Evolutionary conservation across 2,113 vertebrate genomes (phyloP).

Genomic region (Oncorhynchus gorbuscha): DNA sequence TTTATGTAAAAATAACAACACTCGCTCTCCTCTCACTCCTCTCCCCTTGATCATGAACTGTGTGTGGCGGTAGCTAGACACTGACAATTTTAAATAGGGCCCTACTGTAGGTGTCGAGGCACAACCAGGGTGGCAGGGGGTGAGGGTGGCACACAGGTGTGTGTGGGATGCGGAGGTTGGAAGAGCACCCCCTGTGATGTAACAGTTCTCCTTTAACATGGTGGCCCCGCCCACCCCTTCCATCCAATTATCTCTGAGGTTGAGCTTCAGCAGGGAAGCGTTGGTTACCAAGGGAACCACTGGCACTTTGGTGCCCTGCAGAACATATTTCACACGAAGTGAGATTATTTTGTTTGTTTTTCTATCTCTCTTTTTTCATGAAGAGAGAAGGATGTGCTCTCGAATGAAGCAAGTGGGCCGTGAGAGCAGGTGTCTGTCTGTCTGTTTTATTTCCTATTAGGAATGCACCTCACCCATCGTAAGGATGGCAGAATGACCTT

Average conservation of each 20-base stretch:
- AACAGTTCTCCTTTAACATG: slow-evolving; percentile 80
- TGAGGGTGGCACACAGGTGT: slow-evolving; percentile 6
- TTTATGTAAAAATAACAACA: background rate
- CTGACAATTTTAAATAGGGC: slow-evolving; percentile 17
- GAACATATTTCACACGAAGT: slow-evolving; percentile 42
- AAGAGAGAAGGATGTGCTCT: slow-evolving; percentile 5
- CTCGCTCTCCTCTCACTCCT: too few species aligned
- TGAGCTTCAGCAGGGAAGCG: slow-evolving; percentile 75
- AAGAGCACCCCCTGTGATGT: slow-evolving; percentile 74
- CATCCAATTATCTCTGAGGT: slow-evolving; percentile 83
- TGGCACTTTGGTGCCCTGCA: slow-evolving; percentile 80
- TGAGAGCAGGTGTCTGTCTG: background rate
- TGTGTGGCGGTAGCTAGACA: slow-evolving; percentile 10
- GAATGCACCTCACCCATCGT: background rate
- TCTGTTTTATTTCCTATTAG: background rate
- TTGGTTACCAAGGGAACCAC: slow-evolving; percentile 76
- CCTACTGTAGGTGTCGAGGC: slow-evolving; percentile 19
- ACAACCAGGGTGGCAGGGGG: slow-evolving; percentile 16
- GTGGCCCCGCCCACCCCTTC: slow-evolving; percentile 73
- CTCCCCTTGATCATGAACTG: background rate
- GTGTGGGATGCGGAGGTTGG: background rate
- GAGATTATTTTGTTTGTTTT: slow-evolving; percentile 50
- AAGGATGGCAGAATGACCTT: slow-evolving; percentile 1
- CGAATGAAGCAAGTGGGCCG: background rate
- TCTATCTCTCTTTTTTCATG: slow-evolving; percentile 14